A percentile compares a stretch with the other conserved stretches of the same genome.
phyloP scores from a whole-genome alignment of 2,888 invertebrate genomes.

The Invenusta paracnida region DNA sequence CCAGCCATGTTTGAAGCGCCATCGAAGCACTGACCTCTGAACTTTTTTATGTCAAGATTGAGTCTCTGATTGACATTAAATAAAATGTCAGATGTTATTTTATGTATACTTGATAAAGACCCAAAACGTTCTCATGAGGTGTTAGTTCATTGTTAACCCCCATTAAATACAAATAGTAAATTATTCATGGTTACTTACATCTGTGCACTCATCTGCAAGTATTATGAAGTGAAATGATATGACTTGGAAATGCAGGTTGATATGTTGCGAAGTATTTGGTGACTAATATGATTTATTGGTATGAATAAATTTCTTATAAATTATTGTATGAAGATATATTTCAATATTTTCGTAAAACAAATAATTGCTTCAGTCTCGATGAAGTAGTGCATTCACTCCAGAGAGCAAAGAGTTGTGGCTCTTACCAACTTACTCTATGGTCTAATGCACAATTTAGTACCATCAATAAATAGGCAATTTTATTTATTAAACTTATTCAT shows the following conservation, averaged over 20 bases:
- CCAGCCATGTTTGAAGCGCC: constrained; percentile 15
- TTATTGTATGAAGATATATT: not conserved
- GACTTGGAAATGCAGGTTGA: not conserved
- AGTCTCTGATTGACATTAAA: not conserved
- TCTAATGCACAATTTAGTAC: no score
- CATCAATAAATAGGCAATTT: not conserved
- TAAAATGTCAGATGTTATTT: not conserved
- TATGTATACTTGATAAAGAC: not conserved
- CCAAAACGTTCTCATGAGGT: not conserved
- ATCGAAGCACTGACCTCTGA: constrained; percentile 11
- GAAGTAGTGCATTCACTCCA: no score
- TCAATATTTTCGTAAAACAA: not conserved
- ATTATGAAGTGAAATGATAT: no score
- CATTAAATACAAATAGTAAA: constrained; percentile 6
- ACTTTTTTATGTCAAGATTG: not conserved
- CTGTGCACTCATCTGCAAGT: not conserved
- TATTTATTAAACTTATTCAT: not conserved
- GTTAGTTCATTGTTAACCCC: not conserved
- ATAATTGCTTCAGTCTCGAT: not conserved
- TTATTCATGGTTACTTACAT: not conserved
- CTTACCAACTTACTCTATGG: no score
- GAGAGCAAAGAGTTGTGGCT: not conserved
- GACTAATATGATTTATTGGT: no score
- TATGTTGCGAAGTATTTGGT: constrained; percentile 13
- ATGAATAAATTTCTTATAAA: not conserved